Percentiles rank a stretch among this genome's conserved stretches.
These are phyloP conservation scores for Papilio aristodemus DNA, from an alignment of 1,140 invertebrate species.

Conservation along the genomic window DNA sequence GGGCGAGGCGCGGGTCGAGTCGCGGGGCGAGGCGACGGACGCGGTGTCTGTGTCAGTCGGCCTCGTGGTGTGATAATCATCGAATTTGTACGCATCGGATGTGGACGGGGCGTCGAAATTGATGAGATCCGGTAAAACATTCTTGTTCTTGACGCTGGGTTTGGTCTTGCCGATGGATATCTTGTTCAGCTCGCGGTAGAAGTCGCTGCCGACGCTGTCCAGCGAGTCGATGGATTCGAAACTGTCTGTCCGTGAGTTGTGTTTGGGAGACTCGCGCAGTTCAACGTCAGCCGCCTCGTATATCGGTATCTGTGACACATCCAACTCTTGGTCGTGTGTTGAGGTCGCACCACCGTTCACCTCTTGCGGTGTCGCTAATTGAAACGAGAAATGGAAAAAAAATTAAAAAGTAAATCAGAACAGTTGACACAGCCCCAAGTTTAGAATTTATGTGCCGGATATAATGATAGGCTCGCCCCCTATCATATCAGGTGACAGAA, in stretches of 20 bases:
- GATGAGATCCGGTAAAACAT: conserved; percentile 69
- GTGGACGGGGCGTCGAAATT: conserved; percentile 67
- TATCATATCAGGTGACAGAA: no score
- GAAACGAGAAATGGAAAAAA: conserved; percentile 32
- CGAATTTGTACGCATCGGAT: conserved; percentile 48
- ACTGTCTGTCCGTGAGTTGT: conserved; percentile 51
- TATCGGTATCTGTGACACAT: conserved; percentile 69
- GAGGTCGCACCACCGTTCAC: conserved; percentile 18
- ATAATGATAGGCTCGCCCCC: no score
- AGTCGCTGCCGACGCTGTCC: conserved; percentile 59
- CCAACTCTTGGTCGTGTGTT: conserved; percentile 40
- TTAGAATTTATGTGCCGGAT: no score
- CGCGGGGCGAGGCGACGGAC: conserved; percentile 35
- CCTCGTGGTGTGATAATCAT: conserved; percentile 62
- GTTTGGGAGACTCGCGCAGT: conserved; percentile 51
- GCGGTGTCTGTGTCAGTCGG: conserved; percentile 33
- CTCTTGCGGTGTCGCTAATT: conserved; percentile 41
- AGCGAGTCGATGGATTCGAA: conserved; percentile 64
- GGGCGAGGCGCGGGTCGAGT: no score
- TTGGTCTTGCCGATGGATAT: conserved; percentile 53
- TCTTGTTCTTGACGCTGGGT: conserved; percentile 51
- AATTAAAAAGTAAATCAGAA: no score
- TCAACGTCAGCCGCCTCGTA: conserved; percentile 68
- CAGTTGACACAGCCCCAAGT: no score
- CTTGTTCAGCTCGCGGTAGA: conserved; percentile 64